Percentiles rank a stretch among this genome's conserved stretches.
Conservation (phyloP, 2,888 invertebrate genomes). For the Notocelia uddmanniana region DNA sequence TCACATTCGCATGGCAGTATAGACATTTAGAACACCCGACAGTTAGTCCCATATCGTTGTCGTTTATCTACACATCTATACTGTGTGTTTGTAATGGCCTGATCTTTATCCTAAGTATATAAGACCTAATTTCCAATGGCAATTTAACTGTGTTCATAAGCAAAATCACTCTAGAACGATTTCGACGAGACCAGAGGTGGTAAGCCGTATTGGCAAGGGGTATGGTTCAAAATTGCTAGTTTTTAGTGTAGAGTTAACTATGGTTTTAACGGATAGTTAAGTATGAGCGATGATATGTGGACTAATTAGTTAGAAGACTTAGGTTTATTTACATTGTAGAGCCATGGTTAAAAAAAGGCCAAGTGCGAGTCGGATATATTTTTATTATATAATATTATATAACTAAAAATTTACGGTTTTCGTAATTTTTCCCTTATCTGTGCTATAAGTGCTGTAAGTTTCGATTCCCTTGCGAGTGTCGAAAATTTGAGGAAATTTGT, state of each 20-base stretch:
- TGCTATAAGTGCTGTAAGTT: too few species aligned
- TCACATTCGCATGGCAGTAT: conserved; percentile 9
- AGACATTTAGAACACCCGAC: conserved; percentile 25
- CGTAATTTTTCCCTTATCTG: too few species aligned
- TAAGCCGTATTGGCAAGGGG: not conserved
- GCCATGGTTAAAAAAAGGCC: not conserved
- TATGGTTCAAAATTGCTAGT: not conserved
- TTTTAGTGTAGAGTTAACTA: not conserved
- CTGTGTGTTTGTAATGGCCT: not conserved
- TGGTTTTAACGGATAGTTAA: not conserved
- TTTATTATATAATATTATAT: too few species aligned
- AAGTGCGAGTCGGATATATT: too few species aligned
- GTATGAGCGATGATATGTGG: conserved; percentile 6
- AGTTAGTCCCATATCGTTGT: conserved; percentile 33
- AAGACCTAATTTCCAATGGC: not conserved
- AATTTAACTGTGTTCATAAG: not conserved
- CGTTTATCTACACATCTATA: conserved; percentile 39
- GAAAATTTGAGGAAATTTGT: too few species aligned
- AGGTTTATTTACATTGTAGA: conserved; percentile 20
- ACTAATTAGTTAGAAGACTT: conserved; percentile 27
- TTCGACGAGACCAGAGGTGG: not conserved
- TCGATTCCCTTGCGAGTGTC: too few species aligned
- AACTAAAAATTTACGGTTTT: too few species aligned
- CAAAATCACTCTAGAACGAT: too few species aligned
- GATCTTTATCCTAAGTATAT: not conserved